These are phyloP conservation scores for Lagria hirta DNA, from an alignment of 2,888 invertebrate genomes.

Conservation along the genomic window DNA sequence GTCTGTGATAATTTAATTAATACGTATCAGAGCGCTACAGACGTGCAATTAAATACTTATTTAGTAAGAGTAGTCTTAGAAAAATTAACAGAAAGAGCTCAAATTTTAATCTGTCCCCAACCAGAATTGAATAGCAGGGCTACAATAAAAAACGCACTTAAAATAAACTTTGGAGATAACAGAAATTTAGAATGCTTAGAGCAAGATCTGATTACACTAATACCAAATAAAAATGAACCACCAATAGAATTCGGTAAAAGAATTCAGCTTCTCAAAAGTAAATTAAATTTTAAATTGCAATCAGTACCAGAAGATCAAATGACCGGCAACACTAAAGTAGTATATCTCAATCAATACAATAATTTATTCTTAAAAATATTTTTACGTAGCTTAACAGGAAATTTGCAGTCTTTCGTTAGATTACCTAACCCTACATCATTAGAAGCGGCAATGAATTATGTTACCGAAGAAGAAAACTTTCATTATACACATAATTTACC, in stretches of 20 bases:
- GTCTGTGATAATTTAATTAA: too few relatives aligned
- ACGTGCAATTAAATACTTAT: too few relatives aligned
- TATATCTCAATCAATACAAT: constrained; percentile 12
- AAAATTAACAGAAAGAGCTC: too few relatives aligned
- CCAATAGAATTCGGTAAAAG: constrained; percentile 17
- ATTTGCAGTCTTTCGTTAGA: constrained; percentile 18
- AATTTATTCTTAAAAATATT: constrained; percentile 10
- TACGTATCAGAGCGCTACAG: too few relatives aligned
- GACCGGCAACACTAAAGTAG: constrained; percentile 3
- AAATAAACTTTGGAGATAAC: constrained; percentile 21
- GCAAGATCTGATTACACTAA: constrained; percentile 9
- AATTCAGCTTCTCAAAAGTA: constrained; percentile 11
- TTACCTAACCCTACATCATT: constrained; percentile 18
- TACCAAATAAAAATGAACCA: constrained; percentile 8
- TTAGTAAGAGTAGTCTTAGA: too few relatives aligned
- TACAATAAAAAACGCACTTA: constrained; percentile 9
- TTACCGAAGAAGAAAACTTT: constrained; percentile 24
- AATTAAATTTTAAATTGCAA: too few relatives aligned
- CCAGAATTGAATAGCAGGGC: constrained; percentile 9
- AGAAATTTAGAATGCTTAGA: constrained; percentile 20
- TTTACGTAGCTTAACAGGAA: constrained; percentile 7
- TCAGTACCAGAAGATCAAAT: too few relatives aligned
- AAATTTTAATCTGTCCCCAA: constrained; percentile 10
- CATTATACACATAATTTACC: constrained; percentile 4
- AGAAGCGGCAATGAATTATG: constrained; percentile 17